Base-by-base conservation (phyloP, 2,888 invertebrate species). In the Eristalis arbustorum region DNA sequence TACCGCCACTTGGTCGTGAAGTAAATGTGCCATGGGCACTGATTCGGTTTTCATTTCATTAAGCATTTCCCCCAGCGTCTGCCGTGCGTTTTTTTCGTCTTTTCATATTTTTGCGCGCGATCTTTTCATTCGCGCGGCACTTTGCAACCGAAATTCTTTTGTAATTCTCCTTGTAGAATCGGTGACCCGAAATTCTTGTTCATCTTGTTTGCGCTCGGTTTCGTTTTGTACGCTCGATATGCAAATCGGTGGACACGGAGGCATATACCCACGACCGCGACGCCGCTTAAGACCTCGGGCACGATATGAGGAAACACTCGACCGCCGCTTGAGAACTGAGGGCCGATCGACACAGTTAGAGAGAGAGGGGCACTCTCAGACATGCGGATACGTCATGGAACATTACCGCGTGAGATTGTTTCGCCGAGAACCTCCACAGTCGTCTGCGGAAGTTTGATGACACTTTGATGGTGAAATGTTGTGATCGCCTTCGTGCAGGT, bases 121-220 rank as follows among this genome's bases (percentile, higher is more conserved):
- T 34, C 34, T 73, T 56, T 59, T 69, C 5, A 5, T 31, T 31
- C 3, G 1, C 18, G 68, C 40, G 68, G 57, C 69, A 75, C 42
- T 75, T 76, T 61, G 69, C 61, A 61, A 76, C 64, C 68, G 81
- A 69, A 85, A 82, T 85, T 82, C 82, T 84, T 84, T 84, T 84
- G 79, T 79, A 66, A 66, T 75, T 72, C 34, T 59, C 42, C 42
- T 61, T 25, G 68, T 31, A 31, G 67, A 71, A 71, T 34, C 59
- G 74, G 71, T 85, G 82, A 82, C 85, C 78, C 87, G 87, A 87
- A 87, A 83, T 83, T 83, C 87, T 83, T 79, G 83, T 83, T 87
- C 72, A 72, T 87, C 87, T 87, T 78, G 87, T 78, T 82, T 63
- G 31, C 63, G 63, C 42, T 42, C 73, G 68, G 76, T 56, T 64